Evolutionary conservation across 2,113 vertebrate genomes (phyloP).

Genomic region (Nyctereutes procyonoides): DNA sequence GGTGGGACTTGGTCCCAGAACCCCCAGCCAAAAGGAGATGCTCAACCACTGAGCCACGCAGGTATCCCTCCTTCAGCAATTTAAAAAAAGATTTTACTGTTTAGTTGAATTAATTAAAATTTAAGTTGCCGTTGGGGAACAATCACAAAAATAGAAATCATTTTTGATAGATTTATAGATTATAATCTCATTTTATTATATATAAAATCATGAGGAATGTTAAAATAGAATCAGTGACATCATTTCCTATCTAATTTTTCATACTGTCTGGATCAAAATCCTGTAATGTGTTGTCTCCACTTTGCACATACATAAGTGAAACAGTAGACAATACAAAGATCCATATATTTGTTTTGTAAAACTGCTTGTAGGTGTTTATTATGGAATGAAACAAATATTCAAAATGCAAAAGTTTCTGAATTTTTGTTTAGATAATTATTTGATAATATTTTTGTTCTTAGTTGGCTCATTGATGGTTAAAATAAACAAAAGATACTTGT

Average conservation of each 20-base stretch:
- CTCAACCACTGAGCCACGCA: no score
- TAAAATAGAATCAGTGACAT: slow-evolving; percentile 53
- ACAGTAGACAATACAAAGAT: neutral
- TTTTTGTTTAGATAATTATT: slow-evolving; percentile 11
- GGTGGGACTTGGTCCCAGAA: no score
- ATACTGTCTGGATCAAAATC: slow-evolving; percentile 3
- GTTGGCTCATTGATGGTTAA: neutral
- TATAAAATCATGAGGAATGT: slow-evolving; percentile 32
- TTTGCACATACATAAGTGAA: neutral
- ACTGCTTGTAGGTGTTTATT: neutral
- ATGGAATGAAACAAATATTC: neutral
- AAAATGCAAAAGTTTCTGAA: slow-evolving; percentile 3
- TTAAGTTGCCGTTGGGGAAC: slow-evolving; percentile 50
- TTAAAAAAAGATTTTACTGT: slow-evolving; percentile 27
- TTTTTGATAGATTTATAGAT: slow-evolving; percentile 59
- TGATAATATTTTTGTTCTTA: neutral
- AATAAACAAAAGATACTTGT: neutral
- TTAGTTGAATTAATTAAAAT: slow-evolving; percentile 63
- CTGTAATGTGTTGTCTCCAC: neutral
- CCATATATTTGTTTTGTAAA: neutral
- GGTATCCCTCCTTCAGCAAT: slow-evolving; percentile 24
- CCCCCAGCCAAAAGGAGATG: no score
- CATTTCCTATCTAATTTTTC: slow-evolving; percentile 35
- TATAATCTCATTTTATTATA: slow-evolving; percentile 36
- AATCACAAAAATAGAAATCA: slow-evolving; percentile 61